Evolutionary conservation across 2,888 invertebrate genomes (phyloP), one percentile per base, ranked within the genome.

Genomic region (Smittia aterrima): DNA sequence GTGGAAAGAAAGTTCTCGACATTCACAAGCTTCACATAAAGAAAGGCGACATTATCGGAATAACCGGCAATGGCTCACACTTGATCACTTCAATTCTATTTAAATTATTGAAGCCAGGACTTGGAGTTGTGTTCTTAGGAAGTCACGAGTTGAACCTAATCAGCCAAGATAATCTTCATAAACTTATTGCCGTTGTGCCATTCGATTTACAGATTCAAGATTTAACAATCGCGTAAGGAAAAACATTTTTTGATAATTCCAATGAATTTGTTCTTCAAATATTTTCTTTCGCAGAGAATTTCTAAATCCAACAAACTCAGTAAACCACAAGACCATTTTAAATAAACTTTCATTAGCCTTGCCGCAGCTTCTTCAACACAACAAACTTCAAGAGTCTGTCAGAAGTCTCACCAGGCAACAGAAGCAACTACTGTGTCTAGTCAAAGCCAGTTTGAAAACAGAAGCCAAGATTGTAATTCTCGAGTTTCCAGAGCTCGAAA

Each of bases 401-500:
- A 58, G 25, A 40, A 64, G 16, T n/a, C 40, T 73, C 7, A 25
- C 73, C 18, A 11, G 64, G 6, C 53, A 64, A 18, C 40, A 73
- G 7, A 62, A 41, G 22, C 73, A 73, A n/a, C 27, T 73, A 1
- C 24, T 73, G 24, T 73, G 73, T 25, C 25, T 73, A 1, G 54
- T 73, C 6, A 62, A 64, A 20, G 22, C 58, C 0, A 20, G 67
- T 13, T 24, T 58, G 20, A 74, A 67, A 24, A n/a, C 74, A 20
- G 22, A 20, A 25, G 38, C 62, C 4, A 41, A 68, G 53, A 66
- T 75, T n/a, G 11, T 75, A 3, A 67, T 75, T n/a, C 27, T 75
- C 3, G 75, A 75, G 27, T 67, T 27, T 62, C 75, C 75, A n/a
- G n/a, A n/a, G n/a, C n/a, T 6, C 3, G 68, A 75, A 27, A 68